Percentiles rank a stretch among this genome's conserved stretches.
These are phyloP conservation scores for Petrolisthes manimaculis DNA, from an alignment of 2,888 invertebrate genomes.

Conservation along the genomic window DNA sequence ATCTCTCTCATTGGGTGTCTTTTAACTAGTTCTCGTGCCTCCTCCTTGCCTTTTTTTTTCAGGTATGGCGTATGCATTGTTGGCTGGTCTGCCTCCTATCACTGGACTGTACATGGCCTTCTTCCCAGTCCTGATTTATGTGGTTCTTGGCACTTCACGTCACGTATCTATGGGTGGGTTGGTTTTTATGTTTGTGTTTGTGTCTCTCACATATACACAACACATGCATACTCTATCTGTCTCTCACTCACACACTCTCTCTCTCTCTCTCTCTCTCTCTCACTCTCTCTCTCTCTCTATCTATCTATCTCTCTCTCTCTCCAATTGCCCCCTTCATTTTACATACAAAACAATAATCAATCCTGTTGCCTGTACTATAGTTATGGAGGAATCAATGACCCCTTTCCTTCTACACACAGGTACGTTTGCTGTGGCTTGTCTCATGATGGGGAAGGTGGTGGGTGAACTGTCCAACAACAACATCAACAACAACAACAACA, in stretches of 20 bases:
- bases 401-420: conserved; percentile 72
- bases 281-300: too few relatives aligned
- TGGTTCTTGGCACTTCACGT: conserved; percentile 87
- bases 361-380: too few relatives aligned
- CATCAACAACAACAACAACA: too few relatives aligned
- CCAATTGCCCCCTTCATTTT: too few relatives aligned
- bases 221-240: background rate
- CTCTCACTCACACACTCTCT: background rate
- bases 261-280: too few relatives aligned
- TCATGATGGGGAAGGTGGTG: conserved; percentile 74
- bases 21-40: background rate
- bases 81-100: conserved; percentile 65
- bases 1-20: too few relatives aligned
- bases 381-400: background rate
- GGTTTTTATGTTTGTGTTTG: background rate
- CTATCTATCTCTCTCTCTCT: background rate
- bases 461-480: background rate
- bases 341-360: too few relatives aligned
- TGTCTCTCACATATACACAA: background rate
- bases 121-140: conserved; percentile 89
- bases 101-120: conserved; percentile 85
- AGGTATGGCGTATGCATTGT: conserved; percentile 66
- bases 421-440: conserved; percentile 87
- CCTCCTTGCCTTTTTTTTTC: background rate
- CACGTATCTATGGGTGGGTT: conserved; percentile 87